Base-by-base conservation (phyloP, 2,888 invertebrate genomes). In the Sphaerophoria taeniata region DNA sequence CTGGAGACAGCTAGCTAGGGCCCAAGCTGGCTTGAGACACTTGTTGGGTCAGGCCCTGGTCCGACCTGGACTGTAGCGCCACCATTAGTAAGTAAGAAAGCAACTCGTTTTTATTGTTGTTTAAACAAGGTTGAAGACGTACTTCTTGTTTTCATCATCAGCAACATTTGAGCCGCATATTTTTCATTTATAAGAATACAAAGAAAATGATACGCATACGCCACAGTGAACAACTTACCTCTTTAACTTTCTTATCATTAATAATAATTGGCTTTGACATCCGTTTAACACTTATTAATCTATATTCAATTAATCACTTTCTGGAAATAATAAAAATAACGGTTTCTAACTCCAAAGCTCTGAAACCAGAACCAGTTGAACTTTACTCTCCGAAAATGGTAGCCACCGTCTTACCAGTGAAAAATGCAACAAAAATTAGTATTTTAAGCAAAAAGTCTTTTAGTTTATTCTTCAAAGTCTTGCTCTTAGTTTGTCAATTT, bases 101-200 rank as follows among this genome's bases (percentile, higher is more conserved):
- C 49, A n/a, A 39, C n/a, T n/a, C n/a, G n/a, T n/a, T n/a, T 56
- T 34, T 31, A 67, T 80, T 80, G 47, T 47, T 47, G 9, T 47
- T 36, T 36, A 36, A 36, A 36, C 36, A 36, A 36, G 6, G 6
- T 36, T 36, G 36, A 4, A 36, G 4, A 36, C 6, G 36, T 36
- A 36, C 4, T 36, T 6, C 6, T 6, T 36, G 36, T 36, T n/a
- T n/a, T n/a, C n/a, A n/a, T n/a, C n/a, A n/a, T n/a, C n/a, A n/a
- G n/a, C n/a, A n/a, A n/a, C n/a, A n/a, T n/a, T n/a, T n/a, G n/a
- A n/a, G n/a, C n/a, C n/a, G n/a, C n/a, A n/a, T n/a, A n/a, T n/a
- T n/a, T n/a, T n/a, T n/a, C n/a, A n/a, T n/a, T n/a, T n/a, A n/a
- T n/a, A n/a, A n/a, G n/a, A n/a, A n/a, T n/a, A n/a, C n/a, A n/a